A percentile compares a stretch with the other conserved stretches of the same genome.
Conservation (phyloP, 2,888 invertebrate species). For the Metallyticus violacea region DNA sequence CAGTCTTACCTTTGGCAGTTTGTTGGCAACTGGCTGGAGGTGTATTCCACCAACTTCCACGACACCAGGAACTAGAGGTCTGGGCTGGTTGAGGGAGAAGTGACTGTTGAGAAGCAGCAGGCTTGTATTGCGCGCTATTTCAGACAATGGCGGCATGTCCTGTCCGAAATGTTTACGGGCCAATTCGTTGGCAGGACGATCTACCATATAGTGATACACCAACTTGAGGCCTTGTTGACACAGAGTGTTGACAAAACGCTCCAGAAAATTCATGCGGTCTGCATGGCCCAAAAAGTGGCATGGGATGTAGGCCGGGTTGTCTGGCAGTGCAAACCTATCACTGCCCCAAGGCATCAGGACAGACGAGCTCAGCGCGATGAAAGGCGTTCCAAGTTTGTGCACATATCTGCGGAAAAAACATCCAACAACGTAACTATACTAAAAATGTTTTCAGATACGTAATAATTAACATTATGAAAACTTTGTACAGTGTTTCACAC, state of each 20-base stretch:
- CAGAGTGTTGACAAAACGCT: constrained; percentile 21
- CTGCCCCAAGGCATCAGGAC: constrained; percentile 61
- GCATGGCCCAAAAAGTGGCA: constrained; percentile 44
- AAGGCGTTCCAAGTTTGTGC: constrained; percentile 55
- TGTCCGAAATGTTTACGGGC: constrained; percentile 39
- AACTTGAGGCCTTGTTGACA: constrained; percentile 35
- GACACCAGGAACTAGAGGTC: constrained; percentile 36
- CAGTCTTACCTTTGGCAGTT: constrained; percentile 23
- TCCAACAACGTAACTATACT: too few relatives aligned
- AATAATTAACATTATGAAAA: too few relatives aligned
- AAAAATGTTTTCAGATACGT: too few relatives aligned
- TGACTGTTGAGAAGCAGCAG: constrained; percentile 60
- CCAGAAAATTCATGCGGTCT: constrained; percentile 21
- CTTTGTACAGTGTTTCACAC: too few relatives aligned
- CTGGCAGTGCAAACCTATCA: constrained; percentile 55
- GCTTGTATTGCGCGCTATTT: constrained; percentile 55
- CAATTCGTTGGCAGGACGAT: constrained; percentile 15
- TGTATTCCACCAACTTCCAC: constrained; percentile 30
- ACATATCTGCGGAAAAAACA: constrained; percentile 40
- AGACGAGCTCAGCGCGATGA: constrained; percentile 57
- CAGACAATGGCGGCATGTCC: constrained; percentile 53
- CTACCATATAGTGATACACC: constrained; percentile 40
- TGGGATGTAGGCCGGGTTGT: constrained; percentile 58
- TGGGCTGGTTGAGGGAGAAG: constrained; percentile 54
- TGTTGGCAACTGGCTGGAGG: constrained; percentile 16